Base-by-base conservation (phyloP, 1,140 invertebrate genomes). In the Zaprionus nigranus region DNA sequence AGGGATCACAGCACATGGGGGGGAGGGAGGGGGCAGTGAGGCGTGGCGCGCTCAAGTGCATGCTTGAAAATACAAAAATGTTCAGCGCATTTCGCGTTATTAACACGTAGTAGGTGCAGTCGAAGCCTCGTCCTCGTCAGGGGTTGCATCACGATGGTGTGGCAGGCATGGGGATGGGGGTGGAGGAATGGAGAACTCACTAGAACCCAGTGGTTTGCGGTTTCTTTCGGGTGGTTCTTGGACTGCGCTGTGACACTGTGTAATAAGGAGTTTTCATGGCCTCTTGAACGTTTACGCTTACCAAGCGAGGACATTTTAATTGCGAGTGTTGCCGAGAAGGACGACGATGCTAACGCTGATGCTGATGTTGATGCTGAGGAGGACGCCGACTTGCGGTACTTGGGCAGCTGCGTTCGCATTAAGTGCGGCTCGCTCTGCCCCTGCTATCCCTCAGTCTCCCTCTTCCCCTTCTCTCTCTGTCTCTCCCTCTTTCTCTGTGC, bases 261-360 rank as follows among this genome's bases (percentile, higher is more conserved):
- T 90, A 88, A 88, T 88, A 88, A 88, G 85, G 85, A 88, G 85
- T 88, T 88, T 88, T 88, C 85, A 88, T 88, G 85, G 85, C 85
- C 85, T 90, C 85, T 88, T 88, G 85, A 88, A 88, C 82, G 85
- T 82, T 88, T 80, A 90, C 85, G 85, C 85, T 90, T 85, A 88
- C 85, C 81, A 85, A 90, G 85, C 85, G 85, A 88, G 85, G 81
- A 88, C 85, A 90, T 88, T 88, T 88, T 88, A 88, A 88, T 88
- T 88, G 85, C 90, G 85, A 90, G 85, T 88, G 85, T 85, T 90
- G 85, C 85, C 54, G 46, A 83, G 84, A 82, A 79, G 76, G 76
- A 79, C 79, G 63, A 60, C 58, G 43, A 51, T 20, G 57, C 46
- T 5, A 49, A 51, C 24, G 57, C 51, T 38, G 6, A 24, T 20